Evolutionary conservation across 2,797 vertebrate genomes (phyloP), one percentile per base, ranked within the genome.

Genomic region (Spondyliosoma cantharus): DNA sequence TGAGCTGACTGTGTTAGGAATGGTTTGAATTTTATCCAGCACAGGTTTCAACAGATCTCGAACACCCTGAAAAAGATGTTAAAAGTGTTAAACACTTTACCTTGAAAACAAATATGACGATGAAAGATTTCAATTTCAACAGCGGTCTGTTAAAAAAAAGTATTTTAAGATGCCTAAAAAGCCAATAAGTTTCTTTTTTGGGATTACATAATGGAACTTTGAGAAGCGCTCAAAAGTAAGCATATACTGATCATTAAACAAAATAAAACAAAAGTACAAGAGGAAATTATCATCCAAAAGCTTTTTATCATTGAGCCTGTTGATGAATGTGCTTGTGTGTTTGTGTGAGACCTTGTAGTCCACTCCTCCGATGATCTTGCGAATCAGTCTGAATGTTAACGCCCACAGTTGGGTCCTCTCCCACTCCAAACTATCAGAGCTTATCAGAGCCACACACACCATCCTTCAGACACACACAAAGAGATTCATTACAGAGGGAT

Each of bases 291-390:
- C 37, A 37, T 37, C 2, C 37, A 37, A 11, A 11, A 37, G 37
- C 37, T 37, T 37, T 9, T 37, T 37, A 37, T 37, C 37, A 37
- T 37, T 37, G 37, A 37, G 37, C 8, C 3, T 37, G 11, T 32
- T 50, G 16, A 73, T 9, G 12, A 15, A 19, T n/a, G 58, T 2
- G 49, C 62, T 56, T 71, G 8, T 57, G 59, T 65, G 60, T 67
- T 57, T 17, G 37, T 27, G 43, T 13, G 43, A 60, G 90, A 99
- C 98, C 97, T 99, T 99, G 88, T 99, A 99, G 92, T 99, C 98
- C 68, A 99, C 97, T 70, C 98, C 98, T 74, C 98, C 98, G 19
- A 99, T 98, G 89, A 99, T 98, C 91, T 99, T 99, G 76, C 96
- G 96, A 80, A 99, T 93, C 68, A 99, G 92, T 90, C 95, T 97